Conservation (phyloP, 2,888 invertebrate genomes). For the Julus scandinavius region DNA sequence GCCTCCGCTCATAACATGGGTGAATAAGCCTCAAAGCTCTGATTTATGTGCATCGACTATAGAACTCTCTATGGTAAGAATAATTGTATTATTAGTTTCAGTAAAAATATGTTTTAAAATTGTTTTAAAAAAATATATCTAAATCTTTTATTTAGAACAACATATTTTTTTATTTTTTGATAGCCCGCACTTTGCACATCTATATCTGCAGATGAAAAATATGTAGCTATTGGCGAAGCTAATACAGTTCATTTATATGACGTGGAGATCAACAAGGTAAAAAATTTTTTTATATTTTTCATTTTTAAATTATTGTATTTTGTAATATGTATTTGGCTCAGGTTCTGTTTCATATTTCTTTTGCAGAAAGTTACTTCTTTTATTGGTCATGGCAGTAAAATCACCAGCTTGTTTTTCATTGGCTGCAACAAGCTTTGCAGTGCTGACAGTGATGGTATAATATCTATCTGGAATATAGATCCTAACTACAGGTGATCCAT, state of each 20-base stretch:
- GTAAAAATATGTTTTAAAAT: neutral
- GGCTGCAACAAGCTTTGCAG: constrained; percentile 18
- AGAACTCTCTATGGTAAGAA: constrained; percentile 19
- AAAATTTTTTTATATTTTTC: neutral
- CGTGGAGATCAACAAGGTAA: constrained; percentile 13
- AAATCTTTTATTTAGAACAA: no score
- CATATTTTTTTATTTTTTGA: neutral
- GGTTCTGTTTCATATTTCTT: neutral
- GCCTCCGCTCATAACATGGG: constrained; percentile 28
- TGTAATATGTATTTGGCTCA: neutral
- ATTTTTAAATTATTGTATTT: no score
- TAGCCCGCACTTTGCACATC: constrained; percentile 36
- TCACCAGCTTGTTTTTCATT: constrained; percentile 49
- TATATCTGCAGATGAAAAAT: constrained; percentile 51
- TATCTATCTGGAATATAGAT: constrained; percentile 52
- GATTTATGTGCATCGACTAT: constrained; percentile 4
- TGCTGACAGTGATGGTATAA: constrained; percentile 34
- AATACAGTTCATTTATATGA: constrained; percentile 28
- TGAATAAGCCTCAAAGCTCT: constrained; percentile 30
- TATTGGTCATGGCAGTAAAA: constrained; percentile 42
- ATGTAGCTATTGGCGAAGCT: constrained; percentile 48
- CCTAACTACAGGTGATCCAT: constrained; percentile 20
- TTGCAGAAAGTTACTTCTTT: constrained; percentile 42
- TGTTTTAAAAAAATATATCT: no score
- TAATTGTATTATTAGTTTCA: neutral